Evolutionary conservation across 2,113 vertebrate species (phyloP).

Genomic region (Sceloporus tristichus): DNA sequence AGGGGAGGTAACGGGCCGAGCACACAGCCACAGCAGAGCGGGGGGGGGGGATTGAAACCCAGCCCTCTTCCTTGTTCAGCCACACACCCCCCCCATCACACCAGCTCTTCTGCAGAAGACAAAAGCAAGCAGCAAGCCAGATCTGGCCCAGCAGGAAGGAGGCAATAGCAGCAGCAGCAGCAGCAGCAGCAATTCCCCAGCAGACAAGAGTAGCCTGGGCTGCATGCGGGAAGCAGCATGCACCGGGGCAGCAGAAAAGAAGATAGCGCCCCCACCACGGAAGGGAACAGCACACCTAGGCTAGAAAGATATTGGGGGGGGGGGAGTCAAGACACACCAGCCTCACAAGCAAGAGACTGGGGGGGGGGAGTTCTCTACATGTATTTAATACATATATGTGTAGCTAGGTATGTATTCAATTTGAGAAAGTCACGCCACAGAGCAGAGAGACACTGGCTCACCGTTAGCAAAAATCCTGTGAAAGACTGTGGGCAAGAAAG

Average conservation of each 20-base stretch:
- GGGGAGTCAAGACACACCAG: slow-evolving; percentile 22
- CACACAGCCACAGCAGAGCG: slow-evolving; percentile 1
- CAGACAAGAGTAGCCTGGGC: neutral
- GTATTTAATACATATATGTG: slow-evolving; percentile 52
- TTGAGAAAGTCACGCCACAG: slow-evolving; percentile 73
- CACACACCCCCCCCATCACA: neutral
- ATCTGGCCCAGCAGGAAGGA: neutral
- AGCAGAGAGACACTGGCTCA: slow-evolving; percentile 80
- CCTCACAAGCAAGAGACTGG: slow-evolving; percentile 69
- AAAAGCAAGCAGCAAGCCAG: slow-evolving; percentile 67
- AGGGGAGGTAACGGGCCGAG: no score
- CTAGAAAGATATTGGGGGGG: neutral
- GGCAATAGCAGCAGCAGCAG: neutral
- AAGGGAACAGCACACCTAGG: slow-evolving; percentile 30
- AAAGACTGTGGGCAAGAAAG: slow-evolving; percentile 86
- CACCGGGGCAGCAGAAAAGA: slow-evolving; percentile 42
- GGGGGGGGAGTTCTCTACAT: slow-evolving; percentile 3
- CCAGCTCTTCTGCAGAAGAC: slow-evolving; percentile 21
- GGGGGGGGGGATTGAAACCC: slow-evolving; percentile 34
- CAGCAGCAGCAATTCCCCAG: neutral
- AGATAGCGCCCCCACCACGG: neutral
- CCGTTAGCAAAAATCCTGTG: slow-evolving; percentile 92
- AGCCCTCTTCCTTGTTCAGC: neutral
- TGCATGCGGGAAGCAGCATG: slow-evolving; percentile 55
- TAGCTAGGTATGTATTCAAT: neutral